These are phyloP conservation scores for Ameiurus melas DNA, from an alignment of 2,113 vertebrate genomes.

Conservation along the genomic window DNA sequence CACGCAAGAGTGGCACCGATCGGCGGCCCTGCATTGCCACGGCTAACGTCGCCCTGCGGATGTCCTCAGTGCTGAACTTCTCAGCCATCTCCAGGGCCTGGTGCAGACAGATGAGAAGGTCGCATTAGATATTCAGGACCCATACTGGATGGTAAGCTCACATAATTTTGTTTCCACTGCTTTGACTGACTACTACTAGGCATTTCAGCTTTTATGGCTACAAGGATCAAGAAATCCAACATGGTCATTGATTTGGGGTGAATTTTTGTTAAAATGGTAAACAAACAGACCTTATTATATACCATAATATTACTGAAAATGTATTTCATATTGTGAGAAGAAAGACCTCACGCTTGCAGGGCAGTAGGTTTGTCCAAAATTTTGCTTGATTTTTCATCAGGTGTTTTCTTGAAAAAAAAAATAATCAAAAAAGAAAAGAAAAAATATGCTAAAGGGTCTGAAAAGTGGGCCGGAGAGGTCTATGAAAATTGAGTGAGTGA, in stretches of 20 bases:
- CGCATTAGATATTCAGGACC: neutral
- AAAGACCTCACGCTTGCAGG: too few species aligned
- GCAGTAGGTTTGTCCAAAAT: too few species aligned
- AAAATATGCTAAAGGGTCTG: too few species aligned
- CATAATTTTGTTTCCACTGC: neutral
- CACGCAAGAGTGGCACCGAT: conserved; percentile 81
- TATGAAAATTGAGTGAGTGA: too few species aligned
- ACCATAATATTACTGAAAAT: neutral
- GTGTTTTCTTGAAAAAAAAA: too few species aligned
- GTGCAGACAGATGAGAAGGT: neutral
- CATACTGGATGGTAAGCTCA: neutral
- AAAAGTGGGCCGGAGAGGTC: too few species aligned
- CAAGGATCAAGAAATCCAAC: neutral
- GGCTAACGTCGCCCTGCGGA: conserved; percentile 71
- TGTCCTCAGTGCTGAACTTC: conserved; percentile 77
- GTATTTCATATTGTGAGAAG: too few species aligned
- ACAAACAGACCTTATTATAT: neutral
- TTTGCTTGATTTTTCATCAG: too few species aligned
- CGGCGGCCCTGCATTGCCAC: conserved; percentile 78
- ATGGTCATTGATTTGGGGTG: neutral
- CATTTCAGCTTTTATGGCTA: neutral
- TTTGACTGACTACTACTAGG: neutral
- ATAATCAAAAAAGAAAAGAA: too few species aligned
- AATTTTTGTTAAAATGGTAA: neutral
- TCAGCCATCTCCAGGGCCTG: conserved; percentile 88